Percentiles rank a stretch among this genome's conserved stretches.
These are phyloP conservation scores for Cryptocephalus moraei DNA, from an alignment of 2,888 invertebrate species.

Conservation along the genomic window DNA sequence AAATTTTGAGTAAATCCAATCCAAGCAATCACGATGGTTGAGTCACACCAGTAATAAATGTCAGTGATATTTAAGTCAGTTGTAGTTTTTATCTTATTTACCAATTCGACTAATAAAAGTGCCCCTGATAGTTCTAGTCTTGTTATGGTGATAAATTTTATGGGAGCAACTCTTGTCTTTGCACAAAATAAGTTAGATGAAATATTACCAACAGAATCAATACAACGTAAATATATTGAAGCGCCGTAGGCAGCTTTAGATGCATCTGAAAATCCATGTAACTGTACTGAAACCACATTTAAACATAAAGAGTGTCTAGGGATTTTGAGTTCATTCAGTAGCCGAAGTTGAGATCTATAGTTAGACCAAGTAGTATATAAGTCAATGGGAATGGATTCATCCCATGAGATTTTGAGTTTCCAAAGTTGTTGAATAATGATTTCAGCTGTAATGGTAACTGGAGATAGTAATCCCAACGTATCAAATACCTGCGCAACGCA, in stretches of 20 bases:
- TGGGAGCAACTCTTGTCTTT: background rate
- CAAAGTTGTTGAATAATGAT: conserved; percentile 9
- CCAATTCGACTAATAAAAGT: background rate
- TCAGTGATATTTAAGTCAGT: too few species aligned
- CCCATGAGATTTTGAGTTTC: conserved; percentile 8
- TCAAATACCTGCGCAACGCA: conserved; percentile 6
- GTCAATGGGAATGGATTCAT: conserved; percentile 9
- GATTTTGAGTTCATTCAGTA: background rate
- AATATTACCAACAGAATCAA: background rate
- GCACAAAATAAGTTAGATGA: background rate
- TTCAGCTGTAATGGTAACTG: conserved; percentile 5
- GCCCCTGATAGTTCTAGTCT: too few species aligned
- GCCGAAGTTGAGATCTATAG: conserved; percentile 2
- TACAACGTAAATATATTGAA: background rate
- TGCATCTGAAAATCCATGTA: too few species aligned
- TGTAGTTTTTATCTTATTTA: too few species aligned
- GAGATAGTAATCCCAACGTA: conserved; percentile 7
- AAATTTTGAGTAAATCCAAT: background rate
- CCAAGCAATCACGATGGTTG: background rate
- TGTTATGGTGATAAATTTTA: background rate
- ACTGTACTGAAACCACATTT: background rate
- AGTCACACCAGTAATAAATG: too few species aligned
- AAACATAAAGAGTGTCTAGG: background rate
- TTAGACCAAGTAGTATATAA: conserved; percentile 4
- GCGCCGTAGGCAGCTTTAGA: too few species aligned